Base-by-base conservation (phyloP, 1,140 invertebrate genomes). In the Psilanteris sp. region DNA sequence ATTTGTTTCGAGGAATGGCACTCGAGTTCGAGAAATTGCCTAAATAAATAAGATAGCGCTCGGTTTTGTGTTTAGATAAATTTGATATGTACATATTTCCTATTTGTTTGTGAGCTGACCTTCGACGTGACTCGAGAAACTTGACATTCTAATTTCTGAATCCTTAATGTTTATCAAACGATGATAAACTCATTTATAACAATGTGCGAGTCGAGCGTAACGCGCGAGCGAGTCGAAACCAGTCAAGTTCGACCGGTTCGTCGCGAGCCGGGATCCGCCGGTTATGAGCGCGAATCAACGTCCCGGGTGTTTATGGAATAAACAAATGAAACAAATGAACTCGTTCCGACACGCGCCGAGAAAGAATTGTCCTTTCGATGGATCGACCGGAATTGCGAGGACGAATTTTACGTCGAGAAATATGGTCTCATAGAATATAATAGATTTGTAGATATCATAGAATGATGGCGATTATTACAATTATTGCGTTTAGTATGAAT, bases 111-210 rank as follows among this genome's bases (percentile, higher is more conserved):
- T 9, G 6, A 20, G 18, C 11, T 20, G 46, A 22, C 59, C 59
- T 64, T 64, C 36, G 10, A 0, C n/a, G 18, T 29, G 36, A 31
- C 34, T 50, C 59, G 22, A 9, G n/a, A 22, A 62, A 48, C 10
- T 48, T 64, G 44, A 52, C 59, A 52, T 52, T 44, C 48, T 54
- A 44, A 54, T 54, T 44, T 43, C 20, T 18, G 27, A 66, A 66
- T 44, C 3, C 6, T 32, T 43, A 26, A 43, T 48, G 7, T 4
- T 29, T 8, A 11, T 50, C 16, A 41, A 29, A 7, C 18, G 10
- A 1, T 16, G 57, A 50, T 26, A 43, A 20, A 34, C 54, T 41
- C 27, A 59, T 59, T 55, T 18, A 18, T n/a, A 18, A 11, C 8
- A 7, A 54, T 54, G n/a, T n/a, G n/a, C n/a, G n/a, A n/a, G n/a